These are phyloP conservation scores for Hippocampus mohnikei DNA, from an alignment of 2,113 vertebrate species.

Conservation along the genomic window DNA sequence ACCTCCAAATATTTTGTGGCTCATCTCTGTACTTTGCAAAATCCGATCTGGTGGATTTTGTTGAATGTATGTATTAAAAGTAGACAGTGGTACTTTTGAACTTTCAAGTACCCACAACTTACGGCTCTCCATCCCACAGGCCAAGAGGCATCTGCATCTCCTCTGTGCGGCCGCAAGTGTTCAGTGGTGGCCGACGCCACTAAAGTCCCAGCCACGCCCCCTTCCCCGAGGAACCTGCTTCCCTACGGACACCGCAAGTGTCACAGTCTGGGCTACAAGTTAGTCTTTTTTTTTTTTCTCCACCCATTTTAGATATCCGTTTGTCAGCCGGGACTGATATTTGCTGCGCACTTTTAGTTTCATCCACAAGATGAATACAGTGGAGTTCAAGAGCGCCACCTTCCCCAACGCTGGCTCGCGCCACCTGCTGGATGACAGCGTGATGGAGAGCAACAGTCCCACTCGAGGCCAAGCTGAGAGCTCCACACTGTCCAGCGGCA, in stretches of 20 bases:
- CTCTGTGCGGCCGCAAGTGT: conserved; percentile 83
- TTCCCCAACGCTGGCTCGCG: conserved; percentile 95
- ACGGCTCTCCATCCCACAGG: conserved; percentile 60
- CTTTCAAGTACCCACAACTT: not conserved
- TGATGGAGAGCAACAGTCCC: conserved; percentile 91
- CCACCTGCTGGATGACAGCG: conserved; percentile 94
- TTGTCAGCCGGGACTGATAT: not conserved
- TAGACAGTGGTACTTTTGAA: too few species aligned
- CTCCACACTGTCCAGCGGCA: conserved; percentile 94
- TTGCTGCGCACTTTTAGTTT: conserved; percentile 72
- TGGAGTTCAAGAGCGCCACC: conserved; percentile 95
- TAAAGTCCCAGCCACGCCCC: conserved; percentile 84
- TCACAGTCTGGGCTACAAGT: conserved; percentile 98
- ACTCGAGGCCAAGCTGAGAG: conserved; percentile 89
- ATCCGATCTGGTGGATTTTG: too few species aligned
- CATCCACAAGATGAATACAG: conserved; percentile 96
- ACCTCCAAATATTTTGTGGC: too few species aligned
- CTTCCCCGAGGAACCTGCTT: conserved; percentile 89
- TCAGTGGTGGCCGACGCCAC: conserved; percentile 77
- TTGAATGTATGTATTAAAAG: too few species aligned
- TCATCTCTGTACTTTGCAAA: too few species aligned
- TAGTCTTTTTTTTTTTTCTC: conserved; percentile 48
- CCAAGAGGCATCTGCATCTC: conserved; percentile 85
- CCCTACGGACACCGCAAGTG: conserved; percentile 94
- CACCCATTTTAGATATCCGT: not conserved